Base-by-base conservation (phyloP, 1,140 invertebrate species). In the Hypsibius dujardini region DNA sequence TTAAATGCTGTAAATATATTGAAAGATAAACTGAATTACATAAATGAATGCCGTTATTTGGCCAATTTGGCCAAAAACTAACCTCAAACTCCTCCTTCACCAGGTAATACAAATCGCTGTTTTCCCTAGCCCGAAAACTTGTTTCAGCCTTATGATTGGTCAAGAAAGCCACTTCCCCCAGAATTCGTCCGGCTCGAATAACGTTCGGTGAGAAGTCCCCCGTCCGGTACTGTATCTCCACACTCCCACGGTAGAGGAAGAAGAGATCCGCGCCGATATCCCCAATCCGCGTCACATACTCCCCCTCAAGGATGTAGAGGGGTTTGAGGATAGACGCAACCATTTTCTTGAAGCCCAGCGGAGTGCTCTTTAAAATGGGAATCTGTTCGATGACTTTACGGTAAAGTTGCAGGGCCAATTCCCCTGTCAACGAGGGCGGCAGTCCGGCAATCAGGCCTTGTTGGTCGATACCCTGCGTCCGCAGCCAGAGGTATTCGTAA, bases 121-220 rank as follows among this genome's bases (percentile, higher is more conserved):
- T 60, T 15, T 60, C 42, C 47, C 46, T 71, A 3, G 71, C 71
- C 2, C 50, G 50, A n/a, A 40, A 7, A 2, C 46, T 7, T 1
- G 69, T 7, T 2, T 42, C 2, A 2, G 47, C 46, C 2, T 46
- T 72, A 59, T 72, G 60, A 46, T 67, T 69, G 46, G 42, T 71
- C 2, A 72, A 46, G 50, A 72, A 56, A 72, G 72, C 45, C 2
- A 72, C 62, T 47, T 73, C 72, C 28, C 72, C 72, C 46, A 73
- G 72, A 47, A 73, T 50, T 40, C 71, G n/a, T 45, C 72, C 72
- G 42, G 72, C 46, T 7, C 56, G 47, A 67, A 56, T 72, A n/a
- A n/a, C n/a, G n/a, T n/a, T n/a, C n/a, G n/a, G n/a, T n/a, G n/a
- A n/a, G n/a, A n/a, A n/a, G n/a, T n/a, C n/a, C n/a, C n/a, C n/a